phyloP scores from a whole-genome alignment of 2,888 invertebrate genomes.

The Andrena bucephala region DNA sequence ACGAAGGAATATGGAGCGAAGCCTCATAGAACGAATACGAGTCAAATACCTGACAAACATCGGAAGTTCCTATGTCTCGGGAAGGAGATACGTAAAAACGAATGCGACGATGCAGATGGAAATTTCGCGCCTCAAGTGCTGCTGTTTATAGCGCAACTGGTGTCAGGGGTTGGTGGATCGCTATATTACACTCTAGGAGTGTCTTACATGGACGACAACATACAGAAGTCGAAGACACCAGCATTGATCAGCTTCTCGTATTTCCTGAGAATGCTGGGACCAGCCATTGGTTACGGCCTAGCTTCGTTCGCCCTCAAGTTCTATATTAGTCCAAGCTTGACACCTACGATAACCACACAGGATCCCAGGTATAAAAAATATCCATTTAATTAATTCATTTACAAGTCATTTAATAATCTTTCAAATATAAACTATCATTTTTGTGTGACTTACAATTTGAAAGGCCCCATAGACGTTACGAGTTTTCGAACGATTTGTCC shows the following conservation, averaged over 20 bases:
- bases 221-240: slow-evolving; percentile 91
- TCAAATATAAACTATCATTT: neutral
- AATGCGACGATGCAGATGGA: slow-evolving; percentile 86
- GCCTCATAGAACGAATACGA: slow-evolving; percentile 83
- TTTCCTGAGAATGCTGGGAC: slow-evolving; percentile 89
- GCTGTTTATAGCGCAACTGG: slow-evolving; percentile 89
- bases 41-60: slow-evolving; percentile 85
- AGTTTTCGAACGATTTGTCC: too few species aligned
- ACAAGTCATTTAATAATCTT: neutral
- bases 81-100: slow-evolving; percentile 78
- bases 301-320: slow-evolving; percentile 89
- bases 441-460: too few species aligned
- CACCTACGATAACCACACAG: slow-evolving; percentile 88
- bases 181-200: slow-evolving; percentile 90
- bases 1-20: slow-evolving; percentile 87
- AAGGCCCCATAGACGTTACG: too few species aligned
- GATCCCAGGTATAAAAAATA: slow-evolving; percentile 86
- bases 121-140: slow-evolving; percentile 88
- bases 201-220: slow-evolving; percentile 92
- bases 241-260: slow-evolving; percentile 89
- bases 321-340: slow-evolving; percentile 89
- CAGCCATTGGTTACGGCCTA: slow-evolving; percentile 89
- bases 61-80: slow-evolving; percentile 87
- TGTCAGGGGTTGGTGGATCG: slow-evolving; percentile 90
- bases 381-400: neutral